phyloP scores from a whole-genome alignment of 2,888 invertebrate genomes.

The Chrysopilus asiliformis region DNA sequence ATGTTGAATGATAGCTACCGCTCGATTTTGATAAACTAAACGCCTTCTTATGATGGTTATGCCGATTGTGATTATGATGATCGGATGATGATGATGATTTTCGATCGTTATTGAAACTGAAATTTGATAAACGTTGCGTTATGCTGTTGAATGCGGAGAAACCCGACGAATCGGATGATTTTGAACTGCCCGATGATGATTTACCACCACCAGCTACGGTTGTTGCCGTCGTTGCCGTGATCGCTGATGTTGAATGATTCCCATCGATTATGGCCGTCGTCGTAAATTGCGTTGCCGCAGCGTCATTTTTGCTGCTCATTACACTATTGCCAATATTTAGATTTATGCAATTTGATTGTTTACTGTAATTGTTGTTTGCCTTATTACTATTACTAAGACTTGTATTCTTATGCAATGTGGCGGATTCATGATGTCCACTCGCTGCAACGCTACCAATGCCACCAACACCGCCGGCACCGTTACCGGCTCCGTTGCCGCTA shows the following conservation, averaged over 20 bases:
- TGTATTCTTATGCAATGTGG: constrained; percentile 18
- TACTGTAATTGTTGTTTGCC: constrained; percentile 22
- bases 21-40: constrained; percentile 32
- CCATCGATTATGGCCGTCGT: neutral
- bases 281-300: constrained; percentile 2
- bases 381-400: constrained; percentile 29
- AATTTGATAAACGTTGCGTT: constrained; percentile 57
- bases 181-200: constrained; percentile 24
- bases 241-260: neutral
- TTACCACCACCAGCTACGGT: constrained; percentile 20
- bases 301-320: constrained; percentile 8
- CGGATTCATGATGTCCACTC: constrained; percentile 18
- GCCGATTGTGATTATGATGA: constrained; percentile 19
- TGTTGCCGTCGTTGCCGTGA: constrained; percentile 3
- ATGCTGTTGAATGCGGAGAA: constrained; percentile 44
- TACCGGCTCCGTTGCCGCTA: constrained; percentile 7
- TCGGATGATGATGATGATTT: constrained; percentile 26
- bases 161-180: constrained; percentile 27
- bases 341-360: constrained; percentile 33
- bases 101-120: constrained; percentile 53
- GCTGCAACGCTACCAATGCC: constrained; percentile 18
- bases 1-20: constrained; percentile 16
- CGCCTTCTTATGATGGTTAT: constrained; percentile 33
- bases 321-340: constrained; percentile 8
- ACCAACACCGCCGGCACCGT: neutral